A percentile compares a stretch with the other conserved stretches of the same genome.
These are phyloP conservation scores for Ophioderma brevispina DNA, from an alignment of 35 echinoderm and acorn worm species.

Conservation along the genomic window DNA sequence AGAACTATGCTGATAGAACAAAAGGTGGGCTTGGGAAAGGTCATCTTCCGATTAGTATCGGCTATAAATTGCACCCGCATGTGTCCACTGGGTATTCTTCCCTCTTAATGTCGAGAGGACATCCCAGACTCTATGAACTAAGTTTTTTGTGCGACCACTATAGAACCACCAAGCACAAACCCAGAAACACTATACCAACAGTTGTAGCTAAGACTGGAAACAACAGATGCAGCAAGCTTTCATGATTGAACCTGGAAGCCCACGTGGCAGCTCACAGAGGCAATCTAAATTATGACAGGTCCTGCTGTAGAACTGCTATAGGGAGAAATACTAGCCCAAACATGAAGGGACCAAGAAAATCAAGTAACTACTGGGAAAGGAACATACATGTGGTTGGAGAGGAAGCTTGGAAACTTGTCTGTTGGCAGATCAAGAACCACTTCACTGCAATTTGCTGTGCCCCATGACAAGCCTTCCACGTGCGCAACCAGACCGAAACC, in stretches of 20 bases:
- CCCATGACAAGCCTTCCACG: constrained; percentile 35
- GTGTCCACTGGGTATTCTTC: constrained; percentile 64
- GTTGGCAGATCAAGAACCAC: background rate
- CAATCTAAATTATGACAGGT: constrained; percentile 38
- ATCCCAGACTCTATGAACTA: constrained; percentile 49
- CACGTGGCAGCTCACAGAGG: constrained; percentile 22
- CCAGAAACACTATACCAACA: constrained; percentile 6
- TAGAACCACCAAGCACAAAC: background rate
- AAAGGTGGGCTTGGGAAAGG: constrained; percentile 66
- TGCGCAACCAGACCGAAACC: background rate
- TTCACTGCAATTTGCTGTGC: constrained; percentile 66
- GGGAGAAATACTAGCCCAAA: constrained; percentile 46
- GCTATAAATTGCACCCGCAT: constrained; percentile 66
- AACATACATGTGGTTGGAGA: constrained; percentile 31
- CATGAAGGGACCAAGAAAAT: constrained; percentile 57
- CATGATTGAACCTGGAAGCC: constrained; percentile 23
- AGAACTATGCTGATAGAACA: constrained; percentile 35
- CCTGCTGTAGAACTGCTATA: background rate
- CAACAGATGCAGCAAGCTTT: constrained; percentile 58
- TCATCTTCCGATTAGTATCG: constrained; percentile 47
- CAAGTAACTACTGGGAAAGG: constrained; percentile 46
- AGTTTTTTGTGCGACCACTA: constrained; percentile 26
- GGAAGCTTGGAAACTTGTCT: constrained; percentile 41
- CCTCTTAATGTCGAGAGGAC: constrained; percentile 58
- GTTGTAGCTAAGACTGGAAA: constrained; percentile 64